Base-by-base conservation (phyloP, 2,797 vertebrate species). In the Pseudochirops corinnae region DNA sequence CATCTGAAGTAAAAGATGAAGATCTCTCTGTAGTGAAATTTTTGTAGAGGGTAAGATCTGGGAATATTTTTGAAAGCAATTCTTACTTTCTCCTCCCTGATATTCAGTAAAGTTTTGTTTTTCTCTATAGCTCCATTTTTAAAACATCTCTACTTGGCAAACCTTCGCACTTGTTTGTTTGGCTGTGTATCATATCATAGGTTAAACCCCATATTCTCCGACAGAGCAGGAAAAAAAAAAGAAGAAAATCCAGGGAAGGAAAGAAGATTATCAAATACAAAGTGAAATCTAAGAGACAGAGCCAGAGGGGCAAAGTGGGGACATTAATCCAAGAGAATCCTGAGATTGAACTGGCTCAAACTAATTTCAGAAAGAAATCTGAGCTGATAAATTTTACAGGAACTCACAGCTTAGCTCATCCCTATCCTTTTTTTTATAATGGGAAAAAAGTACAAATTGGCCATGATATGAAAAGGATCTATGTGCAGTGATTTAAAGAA, bases 341-440 rank as follows among this genome's bases (percentile, higher is more conserved):
- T 82, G n/a, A 87, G 26, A 50, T 9, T 82, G n/a, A 82, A 46
- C 18, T 24, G n/a, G 39, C 39, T 82, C n/a, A 82, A n/a, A 87
- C 74, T 87, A 87, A 87, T 50, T 87, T 87, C 74, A 87, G 74
- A 46, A 58, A 57, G 13, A 24, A 90, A 16, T 21, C 53, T 4
- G 0, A 26, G 28, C 62, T 62, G 1, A 50, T 18, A 16, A 46
- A 0, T 55, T 94, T 90, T 94, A 50, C 18, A 26, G 58, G 60
- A 91, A 52, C 11, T 56, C 87, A 50, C 33, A 21, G n/a, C 39
- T 62, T 29, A 6, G 56, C 56, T 26, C n/a, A 2, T 31, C 18
- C 31, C 28, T 6, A 0, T 31, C 4, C 95, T 96, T 91, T 96
- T 93, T 91, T 96, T 96, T 93, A 55, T 90, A 18, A 94, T 46